phyloP scores from a whole-genome alignment of 2,113 vertebrate genomes.

The Bujurquina vittata region DNA sequence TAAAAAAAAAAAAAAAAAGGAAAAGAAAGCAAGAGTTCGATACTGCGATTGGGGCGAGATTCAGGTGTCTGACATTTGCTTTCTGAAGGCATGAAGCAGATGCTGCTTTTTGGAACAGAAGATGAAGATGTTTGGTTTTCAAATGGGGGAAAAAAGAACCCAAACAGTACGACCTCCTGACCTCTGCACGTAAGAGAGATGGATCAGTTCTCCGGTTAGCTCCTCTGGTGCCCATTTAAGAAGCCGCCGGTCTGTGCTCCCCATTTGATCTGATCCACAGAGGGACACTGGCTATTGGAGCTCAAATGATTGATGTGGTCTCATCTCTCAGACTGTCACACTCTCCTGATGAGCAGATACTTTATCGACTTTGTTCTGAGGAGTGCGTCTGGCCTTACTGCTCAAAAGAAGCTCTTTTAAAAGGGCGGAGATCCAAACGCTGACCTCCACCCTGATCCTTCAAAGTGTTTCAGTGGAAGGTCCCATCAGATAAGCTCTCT shows the following conservation, averaged over 20 bases:
- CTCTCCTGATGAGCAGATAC: slow-evolving; percentile 67
- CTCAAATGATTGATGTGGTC: slow-evolving; percentile 67
- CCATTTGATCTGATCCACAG: slow-evolving; percentile 55
- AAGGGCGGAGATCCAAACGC: slow-evolving; percentile 45
- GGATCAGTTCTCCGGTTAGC: slow-evolving; percentile 29
- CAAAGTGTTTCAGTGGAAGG: slow-evolving; percentile 61
- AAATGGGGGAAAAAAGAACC: neutral
- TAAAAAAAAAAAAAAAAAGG: neutral
- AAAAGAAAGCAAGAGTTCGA: neutral
- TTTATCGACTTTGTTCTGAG: slow-evolving; percentile 63
- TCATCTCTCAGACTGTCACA: slow-evolving; percentile 67
- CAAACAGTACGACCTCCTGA: slow-evolving; percentile 35
- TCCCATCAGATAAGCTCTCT: slow-evolving; percentile 65
- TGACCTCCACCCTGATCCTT: slow-evolving; percentile 58
- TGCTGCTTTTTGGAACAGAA: neutral
- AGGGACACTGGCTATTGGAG: slow-evolving; percentile 36
- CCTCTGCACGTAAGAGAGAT: slow-evolving; percentile 39
- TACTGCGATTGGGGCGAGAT: neutral
- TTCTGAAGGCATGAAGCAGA: neutral
- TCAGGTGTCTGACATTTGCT: neutral
- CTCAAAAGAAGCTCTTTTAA: slow-evolving; percentile 42
- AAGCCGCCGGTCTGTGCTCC: slow-evolving; percentile 30
- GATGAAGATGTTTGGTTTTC: slow-evolving; percentile 2
- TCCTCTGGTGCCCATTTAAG: slow-evolving; percentile 52
- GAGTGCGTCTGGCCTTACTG: slow-evolving; percentile 37